Percentiles rank a stretch among this genome's conserved stretches.
Evolutionary conservation across 2,113 vertebrate species (phyloP).

Genomic region (Gymnarchus niloticus): DNA sequence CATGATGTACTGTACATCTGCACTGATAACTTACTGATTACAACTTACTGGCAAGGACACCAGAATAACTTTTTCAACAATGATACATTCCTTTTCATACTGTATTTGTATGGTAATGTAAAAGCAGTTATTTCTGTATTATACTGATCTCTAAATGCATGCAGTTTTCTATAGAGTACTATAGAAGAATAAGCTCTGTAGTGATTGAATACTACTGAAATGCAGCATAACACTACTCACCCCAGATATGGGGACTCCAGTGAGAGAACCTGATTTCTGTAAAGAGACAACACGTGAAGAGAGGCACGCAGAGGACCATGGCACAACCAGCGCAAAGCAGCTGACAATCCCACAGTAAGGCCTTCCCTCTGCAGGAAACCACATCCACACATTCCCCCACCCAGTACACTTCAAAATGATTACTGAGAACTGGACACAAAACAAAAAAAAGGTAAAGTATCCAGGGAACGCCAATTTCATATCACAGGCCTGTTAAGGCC

Average conservation of each 20-base stretch:
- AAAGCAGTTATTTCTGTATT: not conserved
- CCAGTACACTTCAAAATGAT: too few species aligned
- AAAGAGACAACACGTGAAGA: conserved; percentile 1
- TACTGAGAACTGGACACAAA: too few species aligned
- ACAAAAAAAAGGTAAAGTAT: too few species aligned
- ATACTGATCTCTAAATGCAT: not conserved
- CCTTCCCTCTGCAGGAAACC: not conserved
- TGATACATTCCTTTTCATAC: not conserved
- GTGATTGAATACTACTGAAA: not conserved
- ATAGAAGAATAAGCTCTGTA: conserved; percentile 46
- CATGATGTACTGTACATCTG: not conserved
- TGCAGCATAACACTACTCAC: conserved; percentile 63
- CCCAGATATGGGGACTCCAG: conserved; percentile 91
- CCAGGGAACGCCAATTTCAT: not conserved
- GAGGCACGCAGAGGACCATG: not conserved
- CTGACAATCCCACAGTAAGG: not conserved
- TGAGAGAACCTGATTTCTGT: conserved; percentile 80
- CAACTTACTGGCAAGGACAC: too few species aligned
- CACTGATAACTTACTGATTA: not conserved
- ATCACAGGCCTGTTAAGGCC: not conserved
- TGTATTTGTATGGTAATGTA: not conserved
- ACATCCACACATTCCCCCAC: not conserved
- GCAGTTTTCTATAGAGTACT: not conserved
- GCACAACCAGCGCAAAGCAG: not conserved
- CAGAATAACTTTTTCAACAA: too few species aligned